Evolutionary conservation across 2,888 invertebrate genomes (phyloP).

Genomic region (Orthonevra nobilis): DNA sequence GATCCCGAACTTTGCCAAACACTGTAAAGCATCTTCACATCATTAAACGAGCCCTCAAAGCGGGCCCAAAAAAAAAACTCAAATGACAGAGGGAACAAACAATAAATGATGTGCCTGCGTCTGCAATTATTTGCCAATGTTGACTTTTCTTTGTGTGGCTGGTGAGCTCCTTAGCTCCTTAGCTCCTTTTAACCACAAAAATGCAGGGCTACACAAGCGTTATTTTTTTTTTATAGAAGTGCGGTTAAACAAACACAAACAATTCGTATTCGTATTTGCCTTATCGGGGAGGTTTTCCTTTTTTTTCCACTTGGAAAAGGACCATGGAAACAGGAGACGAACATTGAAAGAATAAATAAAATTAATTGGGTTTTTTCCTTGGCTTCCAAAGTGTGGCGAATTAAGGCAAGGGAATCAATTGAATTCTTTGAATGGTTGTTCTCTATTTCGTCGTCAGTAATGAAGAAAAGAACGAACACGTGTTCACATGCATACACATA

Average conservation of each 20-base stretch:
- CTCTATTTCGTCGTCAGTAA: too few relatives aligned
- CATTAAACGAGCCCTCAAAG: constrained; percentile 16
- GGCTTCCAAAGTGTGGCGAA: constrained; percentile 57
- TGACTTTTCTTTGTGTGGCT: constrained; percentile 28
- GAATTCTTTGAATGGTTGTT: constrained; percentile 3
- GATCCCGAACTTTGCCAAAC: too few relatives aligned
- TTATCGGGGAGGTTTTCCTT: constrained; percentile 4
- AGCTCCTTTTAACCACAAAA: background rate
- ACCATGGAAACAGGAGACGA: constrained; percentile 2
- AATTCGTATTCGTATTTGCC: constrained; percentile 34
- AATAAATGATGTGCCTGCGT: constrained; percentile 55
- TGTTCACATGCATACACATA: too few relatives aligned
- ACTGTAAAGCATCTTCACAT: background rate
- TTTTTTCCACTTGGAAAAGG: background rate
- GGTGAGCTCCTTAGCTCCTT: background rate
- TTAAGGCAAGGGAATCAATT: constrained; percentile 38
- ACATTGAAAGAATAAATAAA: constrained; percentile 47
- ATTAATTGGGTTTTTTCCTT: constrained; percentile 65
- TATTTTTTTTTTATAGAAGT: background rate
- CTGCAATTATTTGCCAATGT: constrained; percentile 57
- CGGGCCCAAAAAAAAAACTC: constrained; percentile 14
- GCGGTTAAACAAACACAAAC: constrained; percentile 31
- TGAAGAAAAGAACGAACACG: too few relatives aligned
- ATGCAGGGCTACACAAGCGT: background rate
- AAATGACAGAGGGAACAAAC: constrained; percentile 46